Base-by-base conservation (phyloP, 2,888 invertebrate genomes). In the Yponomeuta evonymella region DNA sequence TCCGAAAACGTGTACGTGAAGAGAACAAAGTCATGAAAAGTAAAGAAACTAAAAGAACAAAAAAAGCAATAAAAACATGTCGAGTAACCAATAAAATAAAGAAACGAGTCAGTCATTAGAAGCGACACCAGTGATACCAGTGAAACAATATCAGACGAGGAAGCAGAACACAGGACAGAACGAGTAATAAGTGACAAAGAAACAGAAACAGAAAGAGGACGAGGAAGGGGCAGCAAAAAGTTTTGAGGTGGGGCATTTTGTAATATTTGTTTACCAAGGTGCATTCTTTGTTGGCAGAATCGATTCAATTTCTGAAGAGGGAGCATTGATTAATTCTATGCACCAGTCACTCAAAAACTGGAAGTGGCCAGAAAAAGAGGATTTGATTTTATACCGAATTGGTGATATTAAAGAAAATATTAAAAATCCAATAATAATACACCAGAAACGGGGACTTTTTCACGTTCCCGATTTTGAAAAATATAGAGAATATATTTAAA, bases 211-310 rank as follows among this genome's bases (percentile, higher is more conserved):
- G 43, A 43, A 43, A 43, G 8, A 43, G 8, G 43, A 8, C 43
- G 43, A 43, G 43, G 43, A 43, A 43, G 43, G 8, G 43, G 8
- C 43, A 43, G 43, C 43, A 43, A 43, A 36, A 48, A 43, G 67
- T 12, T 43, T 67, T 48, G 15, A 43, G n/a, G 43, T 43, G 67
- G 67, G 43, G 48, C n/a, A 36, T 43, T 67, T 48, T 43, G 67
- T 67, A 15, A 67, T 67, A 48, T 36, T 67, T 48, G 48, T 48
- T 36, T 48, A 69, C 51, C 5, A 69, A n/a, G 23, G 69, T 51
- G 29, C 23, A 69, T 69, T 23, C 51, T 69, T 69, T 58, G 51
- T 58, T 69, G 48, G 69, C 23, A n/a, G 48, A 69, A 69, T 69
- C 29, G 51, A 51, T 48, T 29, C 51, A 23, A 69, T 51, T 23